Conservation (phyloP, 2,797 vertebrate genomes). For the Sebastes melanostomus region DNA sequence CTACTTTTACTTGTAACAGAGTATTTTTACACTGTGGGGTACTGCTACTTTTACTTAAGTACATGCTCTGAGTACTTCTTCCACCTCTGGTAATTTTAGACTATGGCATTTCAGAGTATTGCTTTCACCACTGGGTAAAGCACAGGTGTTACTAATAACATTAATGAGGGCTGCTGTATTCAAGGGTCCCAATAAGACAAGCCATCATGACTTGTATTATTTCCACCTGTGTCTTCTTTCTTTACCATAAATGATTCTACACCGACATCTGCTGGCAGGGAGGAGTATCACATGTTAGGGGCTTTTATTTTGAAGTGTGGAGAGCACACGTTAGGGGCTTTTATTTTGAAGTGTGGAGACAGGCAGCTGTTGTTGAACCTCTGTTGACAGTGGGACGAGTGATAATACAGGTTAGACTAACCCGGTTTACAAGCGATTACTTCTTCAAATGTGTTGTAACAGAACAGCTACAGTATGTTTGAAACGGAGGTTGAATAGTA, state of each 20-base stretch:
- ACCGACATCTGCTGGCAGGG: constrained; percentile 30
- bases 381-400: neutral
- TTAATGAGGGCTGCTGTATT: neutral
- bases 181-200: neutral
- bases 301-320: too few relatives aligned
- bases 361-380: neutral
- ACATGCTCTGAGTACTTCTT: neutral
- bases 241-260: neutral
- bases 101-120: too few relatives aligned
- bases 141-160: neutral
- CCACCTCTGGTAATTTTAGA: neutral
- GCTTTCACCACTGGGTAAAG: neutral
- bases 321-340: neutral
- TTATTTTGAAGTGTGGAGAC: neutral
- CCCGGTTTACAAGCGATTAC: fast-evolving
- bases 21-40: too few relatives aligned
- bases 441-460: fast-evolving
- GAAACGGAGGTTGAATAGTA: neutral
- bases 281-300: neutral
- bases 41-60: neutral
- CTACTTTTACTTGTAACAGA: neutral
- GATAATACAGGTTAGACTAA: constrained; percentile 1
- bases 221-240: neutral
- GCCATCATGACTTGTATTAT: neutral
- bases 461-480: fast-evolving